phyloP scores from a whole-genome alignment of 2,888 invertebrate species.

The Digitonthophagus gazella region DNA sequence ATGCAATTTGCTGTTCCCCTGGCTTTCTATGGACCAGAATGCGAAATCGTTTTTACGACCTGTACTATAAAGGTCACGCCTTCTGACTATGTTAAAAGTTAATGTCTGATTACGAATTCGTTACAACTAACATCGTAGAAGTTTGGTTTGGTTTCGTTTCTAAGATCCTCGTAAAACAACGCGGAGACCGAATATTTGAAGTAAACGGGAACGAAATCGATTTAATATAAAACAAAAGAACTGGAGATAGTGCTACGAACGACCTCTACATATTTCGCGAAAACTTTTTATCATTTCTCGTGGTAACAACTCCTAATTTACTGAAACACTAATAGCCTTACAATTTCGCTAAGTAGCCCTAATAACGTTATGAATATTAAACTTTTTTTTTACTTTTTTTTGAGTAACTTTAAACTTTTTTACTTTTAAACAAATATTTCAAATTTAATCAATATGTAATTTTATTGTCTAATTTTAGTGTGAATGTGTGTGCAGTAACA shows the following conservation, averaged over 20 bases:
- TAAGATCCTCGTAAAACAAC: too few relatives aligned
- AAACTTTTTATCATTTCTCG: not conserved
- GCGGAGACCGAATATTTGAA: too few relatives aligned
- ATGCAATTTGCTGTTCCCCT: not conserved
- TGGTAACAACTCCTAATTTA: not conserved
- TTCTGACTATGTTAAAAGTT: not conserved
- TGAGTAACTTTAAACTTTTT: too few relatives aligned
- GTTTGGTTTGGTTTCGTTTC: too few relatives aligned
- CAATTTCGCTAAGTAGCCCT: not conserved
- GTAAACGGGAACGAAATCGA: too few relatives aligned
- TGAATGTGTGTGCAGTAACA: not conserved
- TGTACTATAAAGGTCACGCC: not conserved
- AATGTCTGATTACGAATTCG: not conserved
- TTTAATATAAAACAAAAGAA: too few relatives aligned
- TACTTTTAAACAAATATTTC: too few relatives aligned
- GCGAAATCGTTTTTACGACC: not conserved
- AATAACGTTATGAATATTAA: not conserved
- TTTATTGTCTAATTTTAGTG: too few relatives aligned
- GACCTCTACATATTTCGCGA: too few relatives aligned
- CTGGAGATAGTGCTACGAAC: too few relatives aligned
- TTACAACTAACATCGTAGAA: not conserved
- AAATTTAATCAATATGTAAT: too few relatives aligned
- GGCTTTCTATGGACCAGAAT: not conserved
- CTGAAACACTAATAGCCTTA: not conserved
- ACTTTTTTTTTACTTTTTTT: not conserved